Base-by-base conservation (phyloP, 2,113 vertebrate species). In the Ctenodactylus gundi region DNA sequence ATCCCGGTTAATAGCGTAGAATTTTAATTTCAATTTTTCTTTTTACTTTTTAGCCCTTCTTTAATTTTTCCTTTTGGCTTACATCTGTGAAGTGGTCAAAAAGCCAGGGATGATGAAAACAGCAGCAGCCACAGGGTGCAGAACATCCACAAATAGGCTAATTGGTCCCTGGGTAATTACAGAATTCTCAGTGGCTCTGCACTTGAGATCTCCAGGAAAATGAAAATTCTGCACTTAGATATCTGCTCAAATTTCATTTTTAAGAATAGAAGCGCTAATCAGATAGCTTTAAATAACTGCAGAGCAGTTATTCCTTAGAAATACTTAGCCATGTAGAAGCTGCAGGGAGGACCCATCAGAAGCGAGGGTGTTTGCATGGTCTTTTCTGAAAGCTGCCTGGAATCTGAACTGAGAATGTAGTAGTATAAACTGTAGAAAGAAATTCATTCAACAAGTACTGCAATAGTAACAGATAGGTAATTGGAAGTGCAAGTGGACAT, bases 141-240 rank as follows among this genome's bases (percentile, higher is more conserved):
- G 77, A 81, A 85, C 96, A 97, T 96, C 94, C 87, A 96, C 72
- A 94, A 94, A 96, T 75, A 95, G 89, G 34, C 91, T 97, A 97
- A 96, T 97, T 97, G 93, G 93, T 95, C 96, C 93, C 96, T 93
- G 39, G 91, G 72, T 95, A 90, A 96, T 93, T 93, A 80, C 51
- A 78, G 55, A 85, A n/a, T 93, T 27, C 81, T 68, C 55, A 87
- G 57, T 15, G 68, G 76, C 46, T 72, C 49, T 75, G 20, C 44
- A 90, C 60, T 1, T 78, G 87, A 90, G 51, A 92, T 81, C 93
- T 91, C n/a, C 46, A 87, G 53, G 41, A 80, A 93, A 90, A 96
- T 72, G 25, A 92, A 95, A 96, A 91, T 94, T 85, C 39, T 72
- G 41, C 76, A 75, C 91, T 90, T 91, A 73, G n/a, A n/a, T 93